These are phyloP conservation scores for Platysteira castanea DNA, from an alignment of 2,113 vertebrate species.

Conservation along the genomic window DNA sequence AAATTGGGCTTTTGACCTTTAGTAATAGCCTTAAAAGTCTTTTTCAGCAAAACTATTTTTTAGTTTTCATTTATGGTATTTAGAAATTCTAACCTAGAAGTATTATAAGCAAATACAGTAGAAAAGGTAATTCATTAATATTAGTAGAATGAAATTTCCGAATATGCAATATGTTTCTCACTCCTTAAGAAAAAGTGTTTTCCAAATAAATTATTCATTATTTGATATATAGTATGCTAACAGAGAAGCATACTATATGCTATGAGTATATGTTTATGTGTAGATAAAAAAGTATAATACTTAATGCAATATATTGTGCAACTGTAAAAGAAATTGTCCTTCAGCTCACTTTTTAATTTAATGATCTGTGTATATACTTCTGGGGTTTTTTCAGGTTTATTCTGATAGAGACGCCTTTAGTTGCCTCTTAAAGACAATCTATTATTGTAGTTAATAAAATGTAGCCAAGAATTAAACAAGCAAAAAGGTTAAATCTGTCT, in stretches of 20 bases:
- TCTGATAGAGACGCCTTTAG: background rate
- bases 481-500: background rate
- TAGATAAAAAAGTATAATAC: background rate
- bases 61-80: background rate
- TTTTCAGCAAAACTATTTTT: background rate
- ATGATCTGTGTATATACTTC: background rate
- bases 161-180: background rate
- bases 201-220: background rate
- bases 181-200: background rate
- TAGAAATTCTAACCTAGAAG: background rate
- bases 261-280: background rate
- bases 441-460: background rate
- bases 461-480: background rate
- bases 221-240: background rate
- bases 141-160: background rate
- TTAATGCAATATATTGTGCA: background rate
- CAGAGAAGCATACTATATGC: background rate
- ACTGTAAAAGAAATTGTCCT: background rate
- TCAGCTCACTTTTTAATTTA: background rate
- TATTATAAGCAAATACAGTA: background rate
- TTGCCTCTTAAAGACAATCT: background rate
- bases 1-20: background rate
- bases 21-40: background rate
- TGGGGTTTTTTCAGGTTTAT: background rate
- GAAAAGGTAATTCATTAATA: background rate